Evolutionary conservation across 1,140 invertebrate species (phyloP).

Genomic region (Cydia strobilella): DNA sequence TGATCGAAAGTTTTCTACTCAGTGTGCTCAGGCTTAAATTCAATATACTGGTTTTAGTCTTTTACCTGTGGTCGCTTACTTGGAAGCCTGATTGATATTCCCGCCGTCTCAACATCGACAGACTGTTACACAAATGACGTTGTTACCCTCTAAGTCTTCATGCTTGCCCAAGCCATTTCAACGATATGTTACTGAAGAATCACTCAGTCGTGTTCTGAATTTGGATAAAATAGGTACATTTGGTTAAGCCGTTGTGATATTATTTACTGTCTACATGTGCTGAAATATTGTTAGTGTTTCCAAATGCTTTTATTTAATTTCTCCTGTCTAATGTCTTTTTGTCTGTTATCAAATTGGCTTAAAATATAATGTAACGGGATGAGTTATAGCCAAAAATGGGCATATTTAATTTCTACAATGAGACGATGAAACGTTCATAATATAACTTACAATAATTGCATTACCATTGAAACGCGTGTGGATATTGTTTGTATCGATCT

Average conservation of each 20-base stretch:
- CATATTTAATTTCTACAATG: too few relatives aligned
- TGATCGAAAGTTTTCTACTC: too few relatives aligned
- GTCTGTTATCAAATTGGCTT: too few relatives aligned
- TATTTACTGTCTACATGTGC: not conserved
- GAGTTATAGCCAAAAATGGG: too few relatives aligned
- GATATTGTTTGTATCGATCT: too few relatives aligned
- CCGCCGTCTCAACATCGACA: not conserved
- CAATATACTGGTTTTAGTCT: not conserved
- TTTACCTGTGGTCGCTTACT: not conserved
- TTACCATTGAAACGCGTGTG: too few relatives aligned
- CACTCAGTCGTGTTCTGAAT: conserved; percentile 6
- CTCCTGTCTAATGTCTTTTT: too few relatives aligned
- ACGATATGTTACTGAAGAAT: not conserved
- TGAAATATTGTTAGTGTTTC: not conserved
- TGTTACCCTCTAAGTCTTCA: not conserved
- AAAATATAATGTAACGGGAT: too few relatives aligned
- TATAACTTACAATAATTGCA: too few relatives aligned
- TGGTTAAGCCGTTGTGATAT: not conserved
- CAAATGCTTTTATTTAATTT: not conserved
- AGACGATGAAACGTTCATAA: too few relatives aligned
- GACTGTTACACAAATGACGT: conserved; percentile 11
- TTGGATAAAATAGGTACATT: not conserved
- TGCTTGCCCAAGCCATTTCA: not conserved
- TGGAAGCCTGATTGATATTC: conserved; percentile 6
- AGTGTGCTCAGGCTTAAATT: too few relatives aligned